Evolutionary conservation across 2,113 vertebrate species (phyloP), one percentile per base, ranked within the genome.

Genomic region (Okapia johnstoni): DNA sequence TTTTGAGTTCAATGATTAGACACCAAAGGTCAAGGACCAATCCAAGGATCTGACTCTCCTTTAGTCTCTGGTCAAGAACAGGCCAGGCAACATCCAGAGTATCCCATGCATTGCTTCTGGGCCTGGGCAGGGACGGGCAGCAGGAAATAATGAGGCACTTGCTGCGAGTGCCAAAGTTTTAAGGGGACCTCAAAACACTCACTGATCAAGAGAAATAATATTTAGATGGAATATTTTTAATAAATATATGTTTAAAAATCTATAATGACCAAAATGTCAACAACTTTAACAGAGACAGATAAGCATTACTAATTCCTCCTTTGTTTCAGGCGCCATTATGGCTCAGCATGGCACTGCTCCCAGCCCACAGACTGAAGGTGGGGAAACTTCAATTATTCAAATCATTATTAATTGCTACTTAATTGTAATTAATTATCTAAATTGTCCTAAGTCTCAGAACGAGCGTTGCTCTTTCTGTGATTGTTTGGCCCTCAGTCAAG

Each of bases 341-440:
- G 25, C 33, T 94, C 43, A 55, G 6, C 23, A 58, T 48, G 83
- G 25, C 55, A 15, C 61, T 76, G n/a, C 43, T 95, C 57, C 63
- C 81, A 90, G 36, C 48, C 43, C 46, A 66, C 13, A 50, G 54
- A n/a, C 84, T 19, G 50, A 77, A 63, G 81, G 76, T 85, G 88
- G 70, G 55, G 14, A 54, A 70, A 9, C 23, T 76, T 55, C 48
- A 84, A 63, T 92, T 63, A 95, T 43, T 66, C 33, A 96, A 94
- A 90, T 66, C 57, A 81, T 80, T 95, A 93, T 73, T 90, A 86
- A 96, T 93, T 73, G 60, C 52, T 83, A 81, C 43, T 95, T 83
- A 92, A 77, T 70, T 96, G 54, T 36, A 66, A 96, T 96, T 86
- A 93, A 95, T 80, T 94, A 73, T 54, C 7, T 25, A 91, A 81